A percentile compares a stretch with the other conserved stretches of the same genome.
Evolutionary conservation across 2,797 vertebrate genomes (phyloP).

Genomic region (Thalassophryne amazonica): DNA sequence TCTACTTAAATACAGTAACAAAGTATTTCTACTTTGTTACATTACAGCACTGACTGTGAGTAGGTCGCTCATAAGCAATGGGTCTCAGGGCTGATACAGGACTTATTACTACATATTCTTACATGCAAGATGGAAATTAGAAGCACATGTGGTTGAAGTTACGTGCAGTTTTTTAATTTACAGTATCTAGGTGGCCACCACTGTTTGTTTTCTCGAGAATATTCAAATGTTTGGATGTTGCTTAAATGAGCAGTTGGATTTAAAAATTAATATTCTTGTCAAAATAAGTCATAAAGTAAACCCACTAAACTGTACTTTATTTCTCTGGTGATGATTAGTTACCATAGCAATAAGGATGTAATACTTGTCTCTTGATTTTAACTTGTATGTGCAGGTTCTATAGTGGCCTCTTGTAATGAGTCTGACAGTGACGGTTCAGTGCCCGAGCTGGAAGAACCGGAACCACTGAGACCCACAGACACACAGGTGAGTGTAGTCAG

Average conservation of each 20-base stretch:
- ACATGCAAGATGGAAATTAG: too few species aligned
- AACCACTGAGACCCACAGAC: conserved; percentile 74
- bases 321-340: conserved; percentile 10
- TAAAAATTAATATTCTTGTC: conserved; percentile 13
- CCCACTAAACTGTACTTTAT: conserved; percentile 2
- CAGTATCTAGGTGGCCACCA: too few species aligned
- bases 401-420: conserved; percentile 84
- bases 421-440: conserved; percentile 91
- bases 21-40: too few species aligned
- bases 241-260: conserved; percentile 9
- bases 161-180: too few species aligned
- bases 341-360: conserved; percentile 3
- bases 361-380: background rate
- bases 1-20: too few species aligned
- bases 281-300: conserved; percentile 5
- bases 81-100: too few species aligned
- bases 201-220: background rate
- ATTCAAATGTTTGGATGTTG: conserved; percentile 12
- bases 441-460: conserved; percentile 87
- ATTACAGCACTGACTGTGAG: too few species aligned
- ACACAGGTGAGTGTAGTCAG: conserved; percentile 75
- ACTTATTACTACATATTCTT: too few species aligned
- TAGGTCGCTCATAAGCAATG: too few species aligned
- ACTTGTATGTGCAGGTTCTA: conserved; percentile 34
- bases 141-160: too few species aligned